Evolutionary conservation across 2,888 invertebrate genomes (phyloP), one percentile per base, ranked within the genome.

Genomic region (Drosophila paucipuncta): DNA sequence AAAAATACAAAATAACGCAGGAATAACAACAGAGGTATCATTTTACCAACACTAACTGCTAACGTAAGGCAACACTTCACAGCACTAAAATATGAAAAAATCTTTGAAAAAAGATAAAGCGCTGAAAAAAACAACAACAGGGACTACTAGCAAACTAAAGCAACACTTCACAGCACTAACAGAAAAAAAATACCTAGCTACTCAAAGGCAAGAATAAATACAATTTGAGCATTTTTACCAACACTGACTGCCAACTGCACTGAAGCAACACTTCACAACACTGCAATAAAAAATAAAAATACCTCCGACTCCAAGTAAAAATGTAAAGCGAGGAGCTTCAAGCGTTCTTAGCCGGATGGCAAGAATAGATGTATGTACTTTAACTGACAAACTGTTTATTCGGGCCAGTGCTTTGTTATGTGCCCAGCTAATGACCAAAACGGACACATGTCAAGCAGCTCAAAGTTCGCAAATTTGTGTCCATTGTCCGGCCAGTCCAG

Each of bases 371-470:
- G 10, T 18, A 11, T 49, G 28, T 28, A 47, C 39, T n/a, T 39
- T 18, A 53, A 37, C 53, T 63, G 53, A 33, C 57, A 70, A 58
- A 39, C 33, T 52, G 57, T 67, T 76, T 64, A 63, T 50, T 49
- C 58, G 39, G 63, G 28, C 43, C 43, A 43, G 53, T 76, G 57
- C 71, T 70, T 66, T 76, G 52, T 62, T 70, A 39, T 70, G 43
- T 70, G 76, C 66, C 52, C n/a, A 57, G 62, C 71, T 76, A 72
- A 72, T 72, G 72, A 54, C 77, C 54, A 58, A 59, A 73, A 64
- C 53, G 67, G 68, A 83, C 82, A 73, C 67, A 76, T 81, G 70
- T 78, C 84, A 82, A 65, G 66, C 53, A 62, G 47, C 52, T 62
- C 53, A 62, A 72, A 76, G 33, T 58, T 66, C 57, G 68, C 63